Evolutionary conservation across 2,113 vertebrate genomes (phyloP).

Genomic region (Psittacara wagleri): DNA sequence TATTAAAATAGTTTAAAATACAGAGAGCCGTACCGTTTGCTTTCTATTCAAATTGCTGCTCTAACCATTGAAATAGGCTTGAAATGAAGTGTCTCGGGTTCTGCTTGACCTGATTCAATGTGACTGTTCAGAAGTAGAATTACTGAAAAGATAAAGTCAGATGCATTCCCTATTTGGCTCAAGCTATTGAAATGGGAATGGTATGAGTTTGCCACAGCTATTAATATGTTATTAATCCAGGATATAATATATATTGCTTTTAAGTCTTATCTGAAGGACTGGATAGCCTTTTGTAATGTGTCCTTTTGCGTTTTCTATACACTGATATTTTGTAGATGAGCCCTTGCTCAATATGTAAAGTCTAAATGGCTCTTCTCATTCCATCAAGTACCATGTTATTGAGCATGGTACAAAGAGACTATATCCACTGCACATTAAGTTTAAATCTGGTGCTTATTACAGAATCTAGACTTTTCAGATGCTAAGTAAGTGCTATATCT

Average conservation of each 20-base stretch:
- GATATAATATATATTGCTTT: constrained; percentile 60
- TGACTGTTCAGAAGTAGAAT: constrained; percentile 60
- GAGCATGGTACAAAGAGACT: constrained; percentile 59
- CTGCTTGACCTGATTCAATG: constrained; percentile 57
- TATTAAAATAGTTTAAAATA: constrained; percentile 63
- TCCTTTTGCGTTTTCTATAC: constrained; percentile 60
- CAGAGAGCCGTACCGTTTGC: neutral
- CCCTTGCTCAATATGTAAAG: constrained; percentile 65
- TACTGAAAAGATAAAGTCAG: constrained; percentile 54
- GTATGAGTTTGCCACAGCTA: constrained; percentile 58
- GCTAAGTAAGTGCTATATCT: constrained; percentile 51
- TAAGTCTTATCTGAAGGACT: constrained; percentile 62
- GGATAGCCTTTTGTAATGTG: constrained; percentile 62
- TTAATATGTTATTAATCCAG: constrained; percentile 69
- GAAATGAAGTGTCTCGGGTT: constrained; percentile 63
- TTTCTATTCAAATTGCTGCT: constrained; percentile 49
- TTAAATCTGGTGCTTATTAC: constrained; percentile 66
- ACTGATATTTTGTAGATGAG: constrained; percentile 68
- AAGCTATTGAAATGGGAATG: constrained; percentile 54
- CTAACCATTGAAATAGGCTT: constrained; percentile 54
- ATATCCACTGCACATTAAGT: constrained; percentile 70
- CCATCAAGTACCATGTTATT: constrained; percentile 61
- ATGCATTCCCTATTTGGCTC: constrained; percentile 58
- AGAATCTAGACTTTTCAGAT: constrained; percentile 71
- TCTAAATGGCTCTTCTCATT: constrained; percentile 68